A percentile compares a stretch with the other conserved stretches of the same genome.
phyloP scores from a whole-genome alignment of 2,888 invertebrate genomes.

The Ormyrus nitidulus region DNA sequence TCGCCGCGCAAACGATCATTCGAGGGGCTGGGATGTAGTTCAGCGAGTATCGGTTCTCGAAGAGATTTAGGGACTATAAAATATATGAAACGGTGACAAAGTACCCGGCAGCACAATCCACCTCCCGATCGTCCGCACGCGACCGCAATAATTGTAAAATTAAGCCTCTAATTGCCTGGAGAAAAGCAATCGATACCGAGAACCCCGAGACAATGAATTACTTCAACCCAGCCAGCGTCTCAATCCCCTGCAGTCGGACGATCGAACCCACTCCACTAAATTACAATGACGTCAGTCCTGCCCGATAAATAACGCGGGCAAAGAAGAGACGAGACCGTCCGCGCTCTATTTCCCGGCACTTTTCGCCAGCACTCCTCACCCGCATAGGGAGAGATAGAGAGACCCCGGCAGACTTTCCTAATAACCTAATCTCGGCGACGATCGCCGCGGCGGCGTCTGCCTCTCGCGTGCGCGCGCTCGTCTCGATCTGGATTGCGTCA shows the following conservation, averaged over 20 bases:
- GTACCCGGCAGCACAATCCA: no score
- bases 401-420: constrained; percentile 19
- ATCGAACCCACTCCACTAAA: constrained; percentile 28
- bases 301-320: constrained; percentile 24
- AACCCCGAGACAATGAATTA: no score
- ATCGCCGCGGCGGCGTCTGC: constrained; percentile 11
- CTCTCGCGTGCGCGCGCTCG: neutral
- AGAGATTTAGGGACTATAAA: no score
- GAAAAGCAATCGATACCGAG: no score
- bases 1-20: no score
- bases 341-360: constrained; percentile 16
- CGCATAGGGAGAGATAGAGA: neutral
- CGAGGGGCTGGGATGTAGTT: no score
- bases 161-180: no score
- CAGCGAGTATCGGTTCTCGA: no score
- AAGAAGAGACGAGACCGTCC: neutral
- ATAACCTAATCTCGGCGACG: constrained; percentile 14
- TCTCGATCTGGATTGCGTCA: constrained; percentile 13
- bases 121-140: no score
- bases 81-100: no score
- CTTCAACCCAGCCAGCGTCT: no score
- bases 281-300: constrained; percentile 16
- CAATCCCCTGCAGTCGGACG: neutral
- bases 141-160: no score
- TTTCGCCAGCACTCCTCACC: neutral